Evolutionary conservation across 2,113 vertebrate genomes (phyloP), one percentile per base, ranked within the genome.

Genomic region (Anas platyrhynchos): DNA sequence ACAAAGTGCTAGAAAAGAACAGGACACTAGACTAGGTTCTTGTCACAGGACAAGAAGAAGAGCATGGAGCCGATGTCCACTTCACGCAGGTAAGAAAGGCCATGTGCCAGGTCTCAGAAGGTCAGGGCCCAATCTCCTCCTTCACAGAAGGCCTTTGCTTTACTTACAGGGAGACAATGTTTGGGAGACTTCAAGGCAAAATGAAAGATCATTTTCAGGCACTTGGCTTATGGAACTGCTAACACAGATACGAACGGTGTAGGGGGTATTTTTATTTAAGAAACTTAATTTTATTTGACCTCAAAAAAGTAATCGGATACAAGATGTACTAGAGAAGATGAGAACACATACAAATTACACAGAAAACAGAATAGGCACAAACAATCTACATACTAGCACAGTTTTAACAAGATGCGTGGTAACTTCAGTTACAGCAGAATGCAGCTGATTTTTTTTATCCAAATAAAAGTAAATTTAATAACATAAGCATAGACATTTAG

Each of bases 11-110:
- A 66, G 26, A 11, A 89, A 86, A 74, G 14, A 80, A 13, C 14
- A 34, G 3, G 20, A 34, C 13, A 25, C 10, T 7, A n/a, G 34
- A 75, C 18, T 7, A 52, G 27, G 63, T 31, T 71, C 10, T 56
- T 27, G 12, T 7, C 2, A 1, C 0, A 2, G 13, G 34, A 16
- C 58, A 85, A 85, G 4, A 65, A 5, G 5, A 36, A 78, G 23
- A 71, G 6, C 7, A 31, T 22, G 25, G 89, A 86, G 48, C 8
- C 15, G 54, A 9, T 20, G 72, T 83, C 58, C 54, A 73, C 34
- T 29, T 48, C 21, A 68, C 21, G 55, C 41, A 52, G 38, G 46
- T 1, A 6, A 54, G 9, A 17, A 1, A 3, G 16, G 25, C 18
- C 34, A 62, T 1, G 2, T 14, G 13, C 11, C 18, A 71, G 7